Conservation (phyloP, 2,797 vertebrate genomes). For the Poeciliopsis infans region DNA sequence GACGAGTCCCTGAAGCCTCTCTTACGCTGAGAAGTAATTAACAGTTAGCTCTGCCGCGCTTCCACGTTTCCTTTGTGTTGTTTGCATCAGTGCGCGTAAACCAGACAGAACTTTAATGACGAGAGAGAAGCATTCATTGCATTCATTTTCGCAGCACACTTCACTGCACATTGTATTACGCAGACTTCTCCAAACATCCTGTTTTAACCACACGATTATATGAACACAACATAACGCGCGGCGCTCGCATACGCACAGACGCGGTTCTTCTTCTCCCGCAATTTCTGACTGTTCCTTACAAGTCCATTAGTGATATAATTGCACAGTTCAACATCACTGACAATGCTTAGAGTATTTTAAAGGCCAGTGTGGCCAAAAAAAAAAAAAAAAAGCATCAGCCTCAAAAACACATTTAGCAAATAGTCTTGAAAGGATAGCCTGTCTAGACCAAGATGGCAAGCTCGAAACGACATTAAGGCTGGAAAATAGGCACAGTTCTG, state of each 20-base stretch:
- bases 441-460: slow-evolving; percentile 2
- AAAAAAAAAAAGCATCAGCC: slow-evolving; percentile 8
- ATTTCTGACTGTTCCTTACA: slow-evolving; percentile 38
- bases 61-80: slow-evolving; percentile 14
- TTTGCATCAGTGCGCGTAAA: slow-evolving; percentile 28
- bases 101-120: slow-evolving; percentile 19
- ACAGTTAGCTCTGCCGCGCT: slow-evolving; percentile 32
- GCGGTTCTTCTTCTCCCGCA: slow-evolving; percentile 45
- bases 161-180: background rate
- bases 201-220: slow-evolving; percentile 1
- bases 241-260: background rate
- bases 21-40: slow-evolving; percentile 56
- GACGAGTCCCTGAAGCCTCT: slow-evolving; percentile 41
- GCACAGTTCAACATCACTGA: slow-evolving; percentile 48
- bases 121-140: background rate
- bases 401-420: slow-evolving; percentile 27
- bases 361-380: slow-evolving; percentile 22
- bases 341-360: slow-evolving; percentile 29
- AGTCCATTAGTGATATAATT: slow-evolving; percentile 54
- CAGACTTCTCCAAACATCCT: background rate
- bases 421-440: slow-evolving; percentile 22
- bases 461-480: background rate
- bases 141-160: slow-evolving; percentile 15
- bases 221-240: slow-evolving; percentile 3
- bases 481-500: background rate